Evolutionary conservation across 53 echinoderm and acorn worm genomes (phyloP), one percentile per base, ranked within the genome.

Genomic region (Echinometra lucunter): DNA sequence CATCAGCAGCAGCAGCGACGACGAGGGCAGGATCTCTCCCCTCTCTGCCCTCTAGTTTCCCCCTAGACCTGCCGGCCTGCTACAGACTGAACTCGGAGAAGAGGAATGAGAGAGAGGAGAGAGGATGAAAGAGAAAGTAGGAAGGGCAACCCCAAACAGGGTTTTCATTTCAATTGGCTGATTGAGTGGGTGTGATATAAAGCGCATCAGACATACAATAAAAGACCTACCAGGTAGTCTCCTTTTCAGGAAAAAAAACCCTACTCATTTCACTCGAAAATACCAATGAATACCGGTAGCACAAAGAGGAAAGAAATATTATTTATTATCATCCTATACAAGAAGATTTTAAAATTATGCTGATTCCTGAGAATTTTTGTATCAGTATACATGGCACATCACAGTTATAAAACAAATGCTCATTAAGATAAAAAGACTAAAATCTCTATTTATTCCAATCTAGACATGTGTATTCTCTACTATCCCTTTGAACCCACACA

Each of bases 161-260:
- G 55, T 32, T 88, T 88, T 88, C 55, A 13, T 53, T 88, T 88
- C 88, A 88, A 88, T 88, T 88, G 88, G 88, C 28, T 47, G 53
- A 49, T 88, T 53, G 55, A 88, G 56, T 88, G 88, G 55, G 88
- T 53, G 88, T 53, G 55, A 88, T 44, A 27, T 44, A 82, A 44
- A 44, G 45, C 45, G 7, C 25, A 83, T 44, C 44, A 83, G 83
- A 47, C 83, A 37, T 56, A 49, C 55, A 49, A 49, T 34, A 28
- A 32, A 55, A 55, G 49, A 40, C 60, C 35, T 37, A 2, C 89
- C 17, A 57, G 60, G n/a, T 89, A 58, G 88, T 70, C 44, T 91
- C 45, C 49, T 67, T 60, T 58, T 40, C n/a, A n/a, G n/a, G n/a
- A 58, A 30, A 21, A 90, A 58, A 90, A 6, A 60, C 18, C 37